phyloP scores from a whole-genome alignment of 2,113 vertebrate genomes.

The Cyprinodon brontotheroides region DNA sequence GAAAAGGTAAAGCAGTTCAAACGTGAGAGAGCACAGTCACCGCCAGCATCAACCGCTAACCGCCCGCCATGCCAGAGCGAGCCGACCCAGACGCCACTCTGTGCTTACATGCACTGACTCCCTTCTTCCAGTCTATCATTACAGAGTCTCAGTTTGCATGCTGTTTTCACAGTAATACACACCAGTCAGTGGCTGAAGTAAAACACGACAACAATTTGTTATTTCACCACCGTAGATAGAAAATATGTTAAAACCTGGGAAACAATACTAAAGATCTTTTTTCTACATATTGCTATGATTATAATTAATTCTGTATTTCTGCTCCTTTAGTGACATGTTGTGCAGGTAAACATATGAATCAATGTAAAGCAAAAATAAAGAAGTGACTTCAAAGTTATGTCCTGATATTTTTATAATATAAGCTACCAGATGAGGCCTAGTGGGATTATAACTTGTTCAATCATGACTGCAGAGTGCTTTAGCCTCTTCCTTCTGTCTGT shows the following conservation, averaged over 20 bases:
- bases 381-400: slow-evolving; percentile 42
- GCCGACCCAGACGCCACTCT: slow-evolving; percentile 60
- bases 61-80: slow-evolving; percentile 42
- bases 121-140: slow-evolving; percentile 61
- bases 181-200: slow-evolving; percentile 45
- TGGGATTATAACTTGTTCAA: slow-evolving; percentile 58
- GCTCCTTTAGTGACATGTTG: slow-evolving; percentile 3
- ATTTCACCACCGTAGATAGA: slow-evolving; percentile 49
- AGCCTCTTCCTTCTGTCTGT: slow-evolving; percentile 51
- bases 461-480: slow-evolving; percentile 52
- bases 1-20: slow-evolving; percentile 84
- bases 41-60: slow-evolving; percentile 52
- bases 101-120: slow-evolving; percentile 60
- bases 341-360: slow-evolving; percentile 1
- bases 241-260: slow-evolving; percentile 22
- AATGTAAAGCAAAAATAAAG: slow-evolving; percentile 18
- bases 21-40: slow-evolving; percentile 38
- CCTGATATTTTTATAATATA: slow-evolving; percentile 41
- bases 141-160: slow-evolving; percentile 60
- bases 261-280: not conserved
- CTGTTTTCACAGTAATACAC: slow-evolving; percentile 65
- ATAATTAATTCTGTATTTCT: slow-evolving; percentile 2
- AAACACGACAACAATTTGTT: slow-evolving; percentile 48
- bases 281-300: slow-evolving; percentile 1
- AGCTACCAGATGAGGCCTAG: slow-evolving; percentile 49